These are phyloP conservation scores for Zootoca vivipara DNA, from an alignment of 2,113 vertebrate genomes.

Conservation along the genomic window DNA sequence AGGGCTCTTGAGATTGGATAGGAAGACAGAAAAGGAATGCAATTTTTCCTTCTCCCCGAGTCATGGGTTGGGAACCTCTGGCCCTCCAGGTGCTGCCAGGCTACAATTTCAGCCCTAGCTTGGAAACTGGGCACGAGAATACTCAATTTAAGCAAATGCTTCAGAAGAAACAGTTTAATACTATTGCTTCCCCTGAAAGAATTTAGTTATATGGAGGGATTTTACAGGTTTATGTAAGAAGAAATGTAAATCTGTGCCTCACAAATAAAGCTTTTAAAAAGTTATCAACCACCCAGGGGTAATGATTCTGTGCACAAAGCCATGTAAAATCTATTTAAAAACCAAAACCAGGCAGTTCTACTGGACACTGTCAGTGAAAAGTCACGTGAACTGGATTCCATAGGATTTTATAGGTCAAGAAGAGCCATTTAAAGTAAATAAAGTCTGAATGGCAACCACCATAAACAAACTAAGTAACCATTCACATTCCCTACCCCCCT, in stretches of 20 bases:
- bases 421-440: slow-evolving; percentile 67
- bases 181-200: background rate
- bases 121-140: background rate
- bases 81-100: too few relatives aligned
- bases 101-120: background rate
- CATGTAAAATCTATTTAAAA: slow-evolving; percentile 25
- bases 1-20: too few relatives aligned
- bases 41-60: too few relatives aligned
- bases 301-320: background rate
- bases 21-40: too few relatives aligned
- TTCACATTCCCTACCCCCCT: background rate
- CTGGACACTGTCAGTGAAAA: slow-evolving; percentile 43
- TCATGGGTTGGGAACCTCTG: too few relatives aligned
- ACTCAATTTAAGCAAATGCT: background rate
- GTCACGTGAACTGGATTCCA: slow-evolving; percentile 48
- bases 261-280: slow-evolving; percentile 1
- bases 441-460: slow-evolving; percentile 60
- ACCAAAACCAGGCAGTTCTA: slow-evolving; percentile 23
- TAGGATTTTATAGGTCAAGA: slow-evolving; percentile 59
- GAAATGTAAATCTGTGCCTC: background rate
- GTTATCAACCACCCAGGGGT: background rate
- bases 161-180: background rate
- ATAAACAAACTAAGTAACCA: slow-evolving; percentile 56
- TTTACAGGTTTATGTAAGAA: background rate
- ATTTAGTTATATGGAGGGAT: background rate